Evolutionary conservation across 2,888 invertebrate genomes (phyloP).

Genomic region (Machimus atricapillus): DNA sequence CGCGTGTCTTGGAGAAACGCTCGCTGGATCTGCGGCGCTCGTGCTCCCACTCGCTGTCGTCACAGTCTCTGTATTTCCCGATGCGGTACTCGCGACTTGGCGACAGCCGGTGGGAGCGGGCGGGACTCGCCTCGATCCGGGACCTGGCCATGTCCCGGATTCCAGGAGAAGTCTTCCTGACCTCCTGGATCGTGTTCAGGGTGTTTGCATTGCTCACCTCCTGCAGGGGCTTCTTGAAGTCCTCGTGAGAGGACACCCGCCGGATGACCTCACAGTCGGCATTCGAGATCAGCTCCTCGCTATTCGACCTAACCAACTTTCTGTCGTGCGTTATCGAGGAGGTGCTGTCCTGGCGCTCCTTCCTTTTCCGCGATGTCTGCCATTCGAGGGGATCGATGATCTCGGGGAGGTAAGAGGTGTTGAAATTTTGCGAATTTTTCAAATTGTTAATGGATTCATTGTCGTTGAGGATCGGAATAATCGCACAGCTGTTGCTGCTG

Average conservation of each 20-base stretch:
- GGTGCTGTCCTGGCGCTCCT: slow-evolving; percentile 70
- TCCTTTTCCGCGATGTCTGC: slow-evolving; percentile 67
- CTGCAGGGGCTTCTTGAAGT: slow-evolving; percentile 63
- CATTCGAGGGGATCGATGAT: slow-evolving; percentile 62
- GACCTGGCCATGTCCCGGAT: slow-evolving; percentile 54
- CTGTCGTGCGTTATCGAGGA: slow-evolving; percentile 67
- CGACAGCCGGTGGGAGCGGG: slow-evolving; percentile 59
- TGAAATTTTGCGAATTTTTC: slow-evolving; percentile 42
- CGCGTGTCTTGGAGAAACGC: slow-evolving; percentile 69
- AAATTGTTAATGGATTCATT: slow-evolving; percentile 53
- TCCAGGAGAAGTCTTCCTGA: slow-evolving; percentile 27
- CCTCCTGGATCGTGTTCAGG: slow-evolving; percentile 38
- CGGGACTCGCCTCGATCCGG: slow-evolving; percentile 61
- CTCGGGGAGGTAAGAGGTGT: slow-evolving; percentile 60
- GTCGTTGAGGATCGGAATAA: slow-evolving; percentile 40
- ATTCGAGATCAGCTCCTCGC: slow-evolving; percentile 66
- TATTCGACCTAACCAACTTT: slow-evolving; percentile 69
- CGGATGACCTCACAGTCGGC: slow-evolving; percentile 60
- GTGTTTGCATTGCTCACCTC: slow-evolving; percentile 40
- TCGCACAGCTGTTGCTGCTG: slow-evolving; percentile 46
- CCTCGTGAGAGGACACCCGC: slow-evolving; percentile 71
- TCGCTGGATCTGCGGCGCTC: slow-evolving; percentile 71
- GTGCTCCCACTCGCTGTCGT: slow-evolving; percentile 68
- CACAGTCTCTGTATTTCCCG: slow-evolving; percentile 56
- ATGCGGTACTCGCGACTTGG: slow-evolving; percentile 64